Evolutionary conservation across 2,113 vertebrate species (phyloP).

Genomic region (Labrus mixtus): DNA sequence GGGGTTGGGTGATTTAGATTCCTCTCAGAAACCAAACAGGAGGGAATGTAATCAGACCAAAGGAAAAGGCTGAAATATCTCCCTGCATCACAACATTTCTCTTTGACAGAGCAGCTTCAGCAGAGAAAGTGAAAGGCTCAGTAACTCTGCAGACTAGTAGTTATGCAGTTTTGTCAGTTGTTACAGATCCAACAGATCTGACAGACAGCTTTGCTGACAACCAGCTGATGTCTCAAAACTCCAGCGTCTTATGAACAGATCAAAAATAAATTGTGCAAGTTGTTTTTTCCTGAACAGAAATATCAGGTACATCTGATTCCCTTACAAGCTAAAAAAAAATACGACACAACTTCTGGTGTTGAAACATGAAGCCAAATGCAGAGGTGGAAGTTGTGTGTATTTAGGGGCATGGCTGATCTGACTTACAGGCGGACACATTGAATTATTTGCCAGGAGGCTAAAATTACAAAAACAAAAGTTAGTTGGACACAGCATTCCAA

Average conservation of each 20-base stretch:
- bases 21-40: slow-evolving; percentile 6
- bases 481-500: no score
- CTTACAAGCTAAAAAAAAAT: not conserved
- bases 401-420: no score
- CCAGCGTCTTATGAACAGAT: not conserved
- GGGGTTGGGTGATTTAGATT: slow-evolving; percentile 9
- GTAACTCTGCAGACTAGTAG: not conserved
- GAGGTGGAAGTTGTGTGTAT: no score
- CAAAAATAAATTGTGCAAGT: not conserved
- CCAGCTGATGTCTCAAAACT: not conserved
- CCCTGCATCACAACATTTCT: not conserved
- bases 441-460: no score
- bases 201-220: not conserved
- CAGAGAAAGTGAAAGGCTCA: not conserved
- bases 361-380: no score
- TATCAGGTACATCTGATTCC: not conserved
- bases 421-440: no score
- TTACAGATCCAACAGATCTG: not conserved
- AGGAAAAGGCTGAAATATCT: slow-evolving; percentile 21
- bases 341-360: no score
- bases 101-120: not conserved
- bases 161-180: not conserved
- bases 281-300: not conserved
- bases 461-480: no score
- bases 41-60: slow-evolving; percentile 12